Conservation (phyloP, 2,888 invertebrate species). For the Litoditis marina region DNA sequence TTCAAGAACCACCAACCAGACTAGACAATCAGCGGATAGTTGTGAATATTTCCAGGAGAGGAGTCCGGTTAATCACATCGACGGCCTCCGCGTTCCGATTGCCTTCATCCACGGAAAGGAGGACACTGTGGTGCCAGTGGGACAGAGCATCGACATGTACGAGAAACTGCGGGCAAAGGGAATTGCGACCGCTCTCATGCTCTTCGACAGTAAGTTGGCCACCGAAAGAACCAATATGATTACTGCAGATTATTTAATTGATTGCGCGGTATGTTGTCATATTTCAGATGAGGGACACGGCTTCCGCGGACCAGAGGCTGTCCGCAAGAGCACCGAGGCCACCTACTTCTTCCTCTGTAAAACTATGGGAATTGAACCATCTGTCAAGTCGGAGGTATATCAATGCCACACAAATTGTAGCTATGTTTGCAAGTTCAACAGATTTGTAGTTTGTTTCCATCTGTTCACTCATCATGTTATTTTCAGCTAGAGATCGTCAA, state of each 20-base stretch:
- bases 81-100: conserved; percentile 62
- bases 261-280: background rate
- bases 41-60: conserved; percentile 18
- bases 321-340: conserved; percentile 63
- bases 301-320: conserved; percentile 63
- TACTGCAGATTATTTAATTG: no score
- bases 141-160: conserved; percentile 63
- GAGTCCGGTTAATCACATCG: conserved; percentile 63
- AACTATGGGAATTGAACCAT: conserved; percentile 45
- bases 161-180: conserved; percentile 62
- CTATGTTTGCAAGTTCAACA: background rate
- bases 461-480: background rate
- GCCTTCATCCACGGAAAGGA: conserved; percentile 64
- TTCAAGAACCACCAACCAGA: background rate
- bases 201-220: conserved; percentile 63
- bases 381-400: conserved; percentile 11
- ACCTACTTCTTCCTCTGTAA: conserved; percentile 63
- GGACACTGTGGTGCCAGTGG: conserved; percentile 63
- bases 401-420: background rate
- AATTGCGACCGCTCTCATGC: conserved; percentile 62
- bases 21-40: background rate
- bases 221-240: no score
- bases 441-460: background rate
- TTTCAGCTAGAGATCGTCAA: conserved; percentile 5
- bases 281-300: conserved; percentile 65